Percentiles rank a stretch among this genome's conserved stretches.
Evolutionary conservation across 2,797 vertebrate genomes (phyloP).

Genomic region (Anguilla obscura): DNA sequence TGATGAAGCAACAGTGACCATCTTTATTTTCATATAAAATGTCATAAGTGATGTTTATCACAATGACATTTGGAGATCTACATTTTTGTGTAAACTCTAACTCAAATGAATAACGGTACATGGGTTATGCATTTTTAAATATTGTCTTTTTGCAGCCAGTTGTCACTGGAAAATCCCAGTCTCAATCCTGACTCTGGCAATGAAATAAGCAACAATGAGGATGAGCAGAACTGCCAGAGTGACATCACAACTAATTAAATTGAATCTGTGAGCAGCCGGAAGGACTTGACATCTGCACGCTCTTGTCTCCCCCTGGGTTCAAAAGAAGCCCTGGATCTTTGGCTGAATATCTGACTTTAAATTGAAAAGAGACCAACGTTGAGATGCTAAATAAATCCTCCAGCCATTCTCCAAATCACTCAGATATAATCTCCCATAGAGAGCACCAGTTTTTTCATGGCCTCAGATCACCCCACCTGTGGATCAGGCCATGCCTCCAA

Average conservation of each 20-base stretch:
- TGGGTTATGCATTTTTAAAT: background rate
- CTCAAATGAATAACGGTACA: background rate
- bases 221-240: background rate
- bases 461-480: background rate
- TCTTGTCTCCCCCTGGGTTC: background rate
- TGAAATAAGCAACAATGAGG: constrained; percentile 13
- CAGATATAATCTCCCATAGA: background rate
- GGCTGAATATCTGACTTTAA: background rate
- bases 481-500: background rate
- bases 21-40: background rate
- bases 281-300: background rate
- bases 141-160: background rate
- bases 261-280: background rate
- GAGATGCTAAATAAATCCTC: background rate
- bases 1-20: background rate
- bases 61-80: background rate
- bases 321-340: background rate
- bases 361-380: background rate
- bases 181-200: background rate
- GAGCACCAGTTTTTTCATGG: background rate
- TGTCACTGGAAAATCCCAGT: background rate
- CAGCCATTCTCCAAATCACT: background rate
- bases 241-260: constrained; percentile 1
- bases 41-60: background rate
- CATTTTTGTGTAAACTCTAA: background rate